A percentile compares a stretch with the other conserved stretches of the same genome.
These are phyloP conservation scores for Telmatochromis sp. DNA, from an alignment of 2,113 vertebrate species.

Conservation along the genomic window DNA sequence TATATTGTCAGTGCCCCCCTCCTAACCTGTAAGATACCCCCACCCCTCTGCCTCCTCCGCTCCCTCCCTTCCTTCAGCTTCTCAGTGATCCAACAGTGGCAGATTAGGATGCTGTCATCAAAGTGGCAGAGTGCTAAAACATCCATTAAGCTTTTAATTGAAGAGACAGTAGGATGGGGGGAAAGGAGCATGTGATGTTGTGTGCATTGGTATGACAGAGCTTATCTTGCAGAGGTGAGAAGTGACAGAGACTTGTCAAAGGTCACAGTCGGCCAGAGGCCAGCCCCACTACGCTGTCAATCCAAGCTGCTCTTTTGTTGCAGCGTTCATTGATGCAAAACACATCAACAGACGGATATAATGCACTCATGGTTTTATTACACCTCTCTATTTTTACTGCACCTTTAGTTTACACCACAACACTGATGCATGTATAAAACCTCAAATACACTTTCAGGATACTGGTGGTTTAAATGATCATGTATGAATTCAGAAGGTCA, in stretches of 20 bases:
- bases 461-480: neutral
- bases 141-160: constrained; percentile 63
- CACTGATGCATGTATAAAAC: neutral
- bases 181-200: constrained; percentile 13
- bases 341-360: neutral
- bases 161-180: constrained; percentile 41
- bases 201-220: constrained; percentile 43
- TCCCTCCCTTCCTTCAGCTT: neutral
- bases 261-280: constrained; percentile 64
- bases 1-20: constrained; percentile 46
- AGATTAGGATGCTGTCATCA: constrained; percentile 61
- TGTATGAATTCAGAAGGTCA: neutral
- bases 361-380: constrained; percentile 12
- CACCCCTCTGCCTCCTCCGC: neutral
- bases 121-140: constrained; percentile 64
- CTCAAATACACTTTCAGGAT: neutral
- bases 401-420: neutral
- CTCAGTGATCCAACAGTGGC: constrained; percentile 45
- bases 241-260: constrained; percentile 63
- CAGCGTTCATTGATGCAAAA: constrained; percentile 31
- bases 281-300: constrained; percentile 33
- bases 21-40: constrained; percentile 46
- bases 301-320: constrained; percentile 51
- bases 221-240: constrained; percentile 63
- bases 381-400: neutral